A percentile compares a stretch with the other conserved stretches of the same genome.
These are phyloP conservation scores for Brachypodius melanocephalos DNA, from an alignment of 2,113 vertebrate genomes.

Conservation along the genomic window DNA sequence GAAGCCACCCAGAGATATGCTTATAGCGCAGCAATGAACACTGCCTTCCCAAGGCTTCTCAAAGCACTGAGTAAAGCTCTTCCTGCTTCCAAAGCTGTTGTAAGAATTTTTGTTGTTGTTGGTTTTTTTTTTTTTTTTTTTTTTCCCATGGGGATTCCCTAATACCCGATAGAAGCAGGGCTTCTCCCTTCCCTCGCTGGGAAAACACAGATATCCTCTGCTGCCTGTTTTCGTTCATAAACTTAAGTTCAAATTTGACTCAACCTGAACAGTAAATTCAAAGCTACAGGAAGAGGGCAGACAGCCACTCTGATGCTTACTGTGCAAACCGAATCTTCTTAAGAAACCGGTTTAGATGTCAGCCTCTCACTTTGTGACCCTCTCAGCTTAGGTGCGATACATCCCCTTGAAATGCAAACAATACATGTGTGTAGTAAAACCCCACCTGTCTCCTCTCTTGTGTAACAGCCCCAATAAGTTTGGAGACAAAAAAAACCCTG, in stretches of 20 bases:
- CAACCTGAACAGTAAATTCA: neutral
- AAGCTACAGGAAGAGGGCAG: neutral
- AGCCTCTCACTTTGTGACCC: neutral
- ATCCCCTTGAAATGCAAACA: neutral
- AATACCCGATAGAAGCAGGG: fast-evolving
- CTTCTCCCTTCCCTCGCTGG: neutral
- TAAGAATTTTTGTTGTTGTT: too few species aligned
- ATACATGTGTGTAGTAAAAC: neutral
- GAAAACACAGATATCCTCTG: neutral
- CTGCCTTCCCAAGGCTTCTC: neutral
- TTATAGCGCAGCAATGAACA: neutral
- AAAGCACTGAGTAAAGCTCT: neutral
- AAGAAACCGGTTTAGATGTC: neutral
- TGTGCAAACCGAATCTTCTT: neutral
- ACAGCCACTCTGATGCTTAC: fast-evolving
- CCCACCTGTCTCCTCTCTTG: neutral
- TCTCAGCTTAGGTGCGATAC: neutral
- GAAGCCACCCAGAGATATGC: neutral
- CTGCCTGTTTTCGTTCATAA: neutral
- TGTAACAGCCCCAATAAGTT: neutral
- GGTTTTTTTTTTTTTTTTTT: neutral
- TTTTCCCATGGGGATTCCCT: neutral
- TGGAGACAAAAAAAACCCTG: neutral
- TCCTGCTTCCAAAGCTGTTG: neutral
- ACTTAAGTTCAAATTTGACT: neutral